These are phyloP conservation scores for Tetramorium simillimum DNA, from an alignment of 1,140 invertebrate genomes.

Conservation along the genomic window DNA sequence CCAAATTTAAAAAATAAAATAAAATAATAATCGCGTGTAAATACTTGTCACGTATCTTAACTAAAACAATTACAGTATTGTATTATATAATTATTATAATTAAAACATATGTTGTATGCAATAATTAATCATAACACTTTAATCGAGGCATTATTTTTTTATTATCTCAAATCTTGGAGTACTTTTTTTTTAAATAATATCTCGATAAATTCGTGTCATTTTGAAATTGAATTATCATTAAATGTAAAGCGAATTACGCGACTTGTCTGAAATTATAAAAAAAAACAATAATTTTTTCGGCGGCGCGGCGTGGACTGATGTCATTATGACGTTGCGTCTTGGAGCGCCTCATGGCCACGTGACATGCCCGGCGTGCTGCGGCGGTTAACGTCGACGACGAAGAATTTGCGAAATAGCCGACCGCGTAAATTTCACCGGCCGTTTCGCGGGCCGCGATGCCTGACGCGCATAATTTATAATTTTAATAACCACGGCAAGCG, in stretches of 20 bases:
- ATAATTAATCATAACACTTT: neutral
- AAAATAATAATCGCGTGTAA: neutral
- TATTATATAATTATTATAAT: neutral
- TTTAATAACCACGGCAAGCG: slow-evolving; percentile 47
- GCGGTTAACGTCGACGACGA: slow-evolving; percentile 41
- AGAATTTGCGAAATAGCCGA: slow-evolving; percentile 53
- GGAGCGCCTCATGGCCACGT: neutral
- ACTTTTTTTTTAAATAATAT: neutral
- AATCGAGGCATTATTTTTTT: neutral
- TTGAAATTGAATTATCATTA: too few species aligned
- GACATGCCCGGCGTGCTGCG: neutral
- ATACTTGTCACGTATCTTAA: neutral
- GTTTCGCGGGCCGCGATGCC: slow-evolving; percentile 41
- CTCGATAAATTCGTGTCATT: neutral
- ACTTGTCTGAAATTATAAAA: neutral
- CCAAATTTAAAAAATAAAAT: neutral
- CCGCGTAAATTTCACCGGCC: slow-evolving; percentile 41
- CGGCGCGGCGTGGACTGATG: too few species aligned
- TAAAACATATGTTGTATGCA: neutral
- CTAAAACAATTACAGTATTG: neutral
- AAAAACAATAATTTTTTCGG: neutral
- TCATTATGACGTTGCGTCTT: too few species aligned
- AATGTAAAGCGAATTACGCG: too few species aligned
- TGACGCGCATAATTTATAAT: slow-evolving; percentile 57
- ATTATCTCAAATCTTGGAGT: neutral